phyloP scores from a whole-genome alignment of 2,888 invertebrate genomes.

The Gibbula magus region DNA sequence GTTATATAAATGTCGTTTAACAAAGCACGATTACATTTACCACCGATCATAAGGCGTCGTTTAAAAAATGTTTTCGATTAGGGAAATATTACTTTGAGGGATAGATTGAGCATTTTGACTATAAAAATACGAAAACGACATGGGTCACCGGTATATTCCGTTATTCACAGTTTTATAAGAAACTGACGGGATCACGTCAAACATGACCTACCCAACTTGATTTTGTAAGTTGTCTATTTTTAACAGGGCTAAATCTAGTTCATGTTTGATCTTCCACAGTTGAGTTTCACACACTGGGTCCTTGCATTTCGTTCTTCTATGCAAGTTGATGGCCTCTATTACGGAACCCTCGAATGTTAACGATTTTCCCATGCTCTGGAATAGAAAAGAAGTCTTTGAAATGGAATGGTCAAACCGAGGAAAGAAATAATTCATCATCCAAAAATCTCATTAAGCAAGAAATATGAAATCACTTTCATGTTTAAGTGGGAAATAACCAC shows the following conservation, averaged over 20 bases:
- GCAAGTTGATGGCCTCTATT: constrained; percentile 85
- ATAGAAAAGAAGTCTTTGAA: neutral
- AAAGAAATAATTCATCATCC: too few relatives aligned
- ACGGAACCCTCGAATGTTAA: constrained; percentile 88
- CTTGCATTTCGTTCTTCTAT: constrained; percentile 84
- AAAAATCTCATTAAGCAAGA: too few relatives aligned
- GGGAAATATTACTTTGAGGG: too few relatives aligned
- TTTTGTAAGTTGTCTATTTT: constrained; percentile 90
- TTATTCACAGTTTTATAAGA: neutral
- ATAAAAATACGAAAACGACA: too few relatives aligned
- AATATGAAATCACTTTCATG: too few relatives aligned
- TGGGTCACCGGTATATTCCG: too few relatives aligned
- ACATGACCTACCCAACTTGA: constrained; percentile 78
- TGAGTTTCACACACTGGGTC: constrained; percentile 79
- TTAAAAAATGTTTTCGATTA: neutral
- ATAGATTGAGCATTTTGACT: too few relatives aligned
- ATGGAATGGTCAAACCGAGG: too few relatives aligned
- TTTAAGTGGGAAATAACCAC: too few relatives aligned
- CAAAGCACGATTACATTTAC: too few relatives aligned
- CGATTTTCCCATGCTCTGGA: constrained; percentile 83
- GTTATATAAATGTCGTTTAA: too few relatives aligned
- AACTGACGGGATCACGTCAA: neutral
- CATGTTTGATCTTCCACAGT: constrained; percentile 92
- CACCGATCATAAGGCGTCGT: too few relatives aligned
- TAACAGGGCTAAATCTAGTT: constrained; percentile 89